Evolutionary conservation across 2,888 invertebrate species (phyloP), one percentile per base, ranked within the genome.

Genomic region (Euspilapteryx auroguttella): DNA sequence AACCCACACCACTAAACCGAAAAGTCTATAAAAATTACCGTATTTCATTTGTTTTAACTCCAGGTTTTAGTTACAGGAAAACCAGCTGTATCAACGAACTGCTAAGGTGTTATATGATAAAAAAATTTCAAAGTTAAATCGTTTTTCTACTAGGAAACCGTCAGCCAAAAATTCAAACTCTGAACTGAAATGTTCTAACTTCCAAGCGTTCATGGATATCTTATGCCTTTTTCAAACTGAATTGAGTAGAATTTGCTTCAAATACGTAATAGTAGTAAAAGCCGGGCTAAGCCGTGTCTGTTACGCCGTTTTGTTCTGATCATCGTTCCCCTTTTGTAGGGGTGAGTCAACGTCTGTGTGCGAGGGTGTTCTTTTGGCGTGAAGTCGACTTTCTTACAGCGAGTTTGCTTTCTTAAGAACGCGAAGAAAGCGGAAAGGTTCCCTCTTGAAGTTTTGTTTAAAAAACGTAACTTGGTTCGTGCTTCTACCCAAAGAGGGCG

Each of bases 341-440:
- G 45, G 44, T 49, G 43, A 43, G 38, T 36, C 33, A 34, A 28
- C 25, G 32, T 22, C 25, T 17, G 34, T 39, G 33, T 34, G 28
- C 33, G 29, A 50, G 55, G 55, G 52, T 57, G 62, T 23, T 57
- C 37, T 38, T 38, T 41, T 45, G 39, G 47, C 44, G 42, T 50
- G 50, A 44, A 45, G 49, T 44, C 49, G 58, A 62, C 56, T 66
- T 71, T 73, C 71, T 73, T 65, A 50, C 40, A 55, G 55, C 59
- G 51, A 54, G 55, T 56, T 28, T 39, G 46, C 49, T 65, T 73
- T 69, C 69, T 66, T 71, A 73, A 65, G 65, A 69, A 73, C 46
- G 56, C 54, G 63, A 71, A 73, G 69, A 71, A 75, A 68, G 44
- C 51, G 55, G 57, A 68, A 73, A 69, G 68, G 69, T 64, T 69